A percentile compares a stretch with the other conserved stretches of the same genome.
Evolutionary conservation across 2,797 vertebrate species (phyloP).

Genomic region (Spinus pinus): DNA sequence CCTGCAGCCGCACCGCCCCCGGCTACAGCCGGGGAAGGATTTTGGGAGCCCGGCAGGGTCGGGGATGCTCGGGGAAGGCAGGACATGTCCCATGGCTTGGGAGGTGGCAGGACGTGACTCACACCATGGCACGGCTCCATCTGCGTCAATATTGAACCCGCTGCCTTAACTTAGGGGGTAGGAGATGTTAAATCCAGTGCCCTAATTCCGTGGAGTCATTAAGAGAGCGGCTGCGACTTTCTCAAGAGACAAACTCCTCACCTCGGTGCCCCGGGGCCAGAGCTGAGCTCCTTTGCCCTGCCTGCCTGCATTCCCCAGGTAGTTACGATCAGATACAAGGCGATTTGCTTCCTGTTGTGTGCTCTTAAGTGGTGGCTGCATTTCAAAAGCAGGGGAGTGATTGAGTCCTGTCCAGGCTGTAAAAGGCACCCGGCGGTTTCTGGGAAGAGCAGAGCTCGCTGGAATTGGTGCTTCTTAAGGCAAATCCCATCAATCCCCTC

Average conservation of each 20-base stretch:
- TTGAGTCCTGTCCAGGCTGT: background rate
- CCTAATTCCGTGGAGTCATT: background rate
- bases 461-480: background rate
- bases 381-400: conserved; percentile 44
- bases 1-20: conserved; percentile 5
- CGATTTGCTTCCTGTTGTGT: conserved; percentile 57
- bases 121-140: background rate
- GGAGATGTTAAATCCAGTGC: background rate
- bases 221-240: conserved; percentile 6
- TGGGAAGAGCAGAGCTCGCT: background rate
- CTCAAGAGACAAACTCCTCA: conserved; percentile 34
- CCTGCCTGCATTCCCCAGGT: conserved; percentile 44
- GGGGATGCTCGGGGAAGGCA: background rate
- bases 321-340: conserved; percentile 40
- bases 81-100: background rate
- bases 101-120: conserved; percentile 46
- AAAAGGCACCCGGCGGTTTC: conserved; percentile 5
- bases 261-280: conserved; percentile 13
- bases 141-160: conserved; percentile 27
- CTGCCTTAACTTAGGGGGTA: conserved; percentile 1
- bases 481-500: background rate
- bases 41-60: background rate
- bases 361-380: conserved; percentile 42
- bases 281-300: background rate
- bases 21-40: background rate